These are phyloP conservation scores for Itoplectis maculator DNA, from an alignment of 2,888 invertebrate genomes.

Conservation along the genomic window DNA sequence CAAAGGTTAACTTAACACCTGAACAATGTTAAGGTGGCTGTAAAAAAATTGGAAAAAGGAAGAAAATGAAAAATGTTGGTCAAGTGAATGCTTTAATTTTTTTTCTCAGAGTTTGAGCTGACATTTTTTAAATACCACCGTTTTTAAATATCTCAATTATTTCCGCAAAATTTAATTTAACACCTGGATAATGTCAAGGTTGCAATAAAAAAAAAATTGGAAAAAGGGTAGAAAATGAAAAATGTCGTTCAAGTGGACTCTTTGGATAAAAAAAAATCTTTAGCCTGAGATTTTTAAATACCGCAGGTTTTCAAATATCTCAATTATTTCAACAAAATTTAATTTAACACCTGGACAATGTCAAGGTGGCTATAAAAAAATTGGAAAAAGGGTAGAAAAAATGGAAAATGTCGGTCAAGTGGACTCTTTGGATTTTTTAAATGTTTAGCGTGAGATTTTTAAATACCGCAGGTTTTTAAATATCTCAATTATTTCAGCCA, in stretches of 20 bases:
- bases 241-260: conserved; percentile 9
- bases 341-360: conserved; percentile 4
- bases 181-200: not conserved
- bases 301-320: not conserved
- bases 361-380: conserved; percentile 2
- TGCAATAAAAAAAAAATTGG: not conserved
- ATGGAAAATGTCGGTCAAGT: conserved; percentile 15
- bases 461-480: too few species aligned
- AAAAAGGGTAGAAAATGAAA: not conserved
- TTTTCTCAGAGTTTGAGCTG: too few species aligned
- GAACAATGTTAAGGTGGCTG: not conserved
- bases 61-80: conserved; percentile 18
- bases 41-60: not conserved
- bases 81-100: not conserved
- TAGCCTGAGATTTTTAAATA: too few species aligned
- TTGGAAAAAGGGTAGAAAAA: not conserved
- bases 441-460: too few species aligned
- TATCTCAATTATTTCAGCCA: not conserved
- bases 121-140: too few species aligned
- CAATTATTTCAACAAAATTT: not conserved
- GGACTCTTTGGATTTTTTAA: not conserved
- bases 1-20: conserved; percentile 1
- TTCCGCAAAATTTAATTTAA: conserved; percentile 3
- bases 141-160: not conserved
- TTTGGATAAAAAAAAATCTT: not conserved